phyloP scores from a whole-genome alignment of 1,140 invertebrate genomes.

The Asobara japonica region DNA sequence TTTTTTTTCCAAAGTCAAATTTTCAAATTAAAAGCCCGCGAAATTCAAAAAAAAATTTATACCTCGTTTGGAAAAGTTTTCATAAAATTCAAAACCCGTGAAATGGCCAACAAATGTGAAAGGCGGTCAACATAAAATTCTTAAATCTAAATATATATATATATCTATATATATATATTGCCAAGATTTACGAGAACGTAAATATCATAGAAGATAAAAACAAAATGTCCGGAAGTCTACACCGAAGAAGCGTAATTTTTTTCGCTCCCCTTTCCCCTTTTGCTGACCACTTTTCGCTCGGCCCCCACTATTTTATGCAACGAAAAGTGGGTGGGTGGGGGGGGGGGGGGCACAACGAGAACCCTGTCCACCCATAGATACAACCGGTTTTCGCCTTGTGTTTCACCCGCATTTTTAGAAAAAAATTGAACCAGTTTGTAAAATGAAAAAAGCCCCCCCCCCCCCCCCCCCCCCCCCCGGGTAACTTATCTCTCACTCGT shows the following conservation, averaged over 20 bases:
- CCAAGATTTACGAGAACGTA: conserved; percentile 11
- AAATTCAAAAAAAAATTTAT: no score
- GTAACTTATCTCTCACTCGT: background rate
- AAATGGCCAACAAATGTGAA: no score
- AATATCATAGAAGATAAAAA: conserved; percentile 4
- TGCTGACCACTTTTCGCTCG: background rate
- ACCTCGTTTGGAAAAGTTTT: no score
- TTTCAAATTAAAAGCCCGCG: no score
- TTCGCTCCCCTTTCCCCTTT: background rate
- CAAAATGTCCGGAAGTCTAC: background rate
- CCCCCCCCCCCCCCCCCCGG: conserved; percentile 7
- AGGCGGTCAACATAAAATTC: no score
- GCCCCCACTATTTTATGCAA: conserved; percentile 8
- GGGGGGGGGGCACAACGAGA: background rate
- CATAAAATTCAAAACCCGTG: no score
- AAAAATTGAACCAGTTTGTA: conserved; percentile 68
- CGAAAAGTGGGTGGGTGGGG: background rate
- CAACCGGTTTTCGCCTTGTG: conserved; percentile 63
- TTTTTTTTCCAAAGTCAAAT: no score
- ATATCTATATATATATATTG: no score
- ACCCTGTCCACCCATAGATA: conserved; percentile 46
- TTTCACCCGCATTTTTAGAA: conserved; percentile 65
- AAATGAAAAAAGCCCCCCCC: conserved; percentile 61
- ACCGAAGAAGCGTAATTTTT: conserved; percentile 7
- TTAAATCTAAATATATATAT: background rate